Percentiles rank a stretch among this genome's conserved stretches.
Conservation (phyloP, 2,797 vertebrate genomes). For the Calcarius lapponicus region DNA sequence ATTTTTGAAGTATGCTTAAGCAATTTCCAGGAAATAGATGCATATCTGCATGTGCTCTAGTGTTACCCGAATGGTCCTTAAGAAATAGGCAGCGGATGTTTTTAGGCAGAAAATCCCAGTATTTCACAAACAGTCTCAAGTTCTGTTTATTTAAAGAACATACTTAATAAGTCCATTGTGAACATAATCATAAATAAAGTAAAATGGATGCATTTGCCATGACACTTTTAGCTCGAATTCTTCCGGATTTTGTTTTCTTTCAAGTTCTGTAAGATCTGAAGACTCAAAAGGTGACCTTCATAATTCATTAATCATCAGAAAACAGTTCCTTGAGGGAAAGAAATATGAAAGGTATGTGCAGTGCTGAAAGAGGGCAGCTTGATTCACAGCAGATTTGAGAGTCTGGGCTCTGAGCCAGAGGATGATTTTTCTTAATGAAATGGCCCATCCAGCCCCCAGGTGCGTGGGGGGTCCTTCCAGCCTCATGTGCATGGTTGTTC, state of each 20-base stretch:
- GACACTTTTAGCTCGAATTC: neutral
- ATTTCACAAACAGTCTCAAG: conserved; percentile 33
- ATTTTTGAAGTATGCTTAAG: neutral
- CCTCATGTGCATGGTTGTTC: accelerated
- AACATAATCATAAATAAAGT: conserved; percentile 39
- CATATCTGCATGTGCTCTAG: neutral
- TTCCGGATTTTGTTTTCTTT: neutral
- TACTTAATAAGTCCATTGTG: neutral
- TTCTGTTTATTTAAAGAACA: conserved; percentile 17
- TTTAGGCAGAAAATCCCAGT: neutral
- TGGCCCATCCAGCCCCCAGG: neutral
- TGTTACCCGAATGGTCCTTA: neutral
- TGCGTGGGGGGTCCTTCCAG: neutral
- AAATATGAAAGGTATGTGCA: conserved; percentile 40
- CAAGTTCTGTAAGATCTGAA: neutral
- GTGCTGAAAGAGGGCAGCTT: neutral
- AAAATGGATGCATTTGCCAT: conserved; percentile 4
- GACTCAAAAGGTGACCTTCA: conserved; percentile 34
- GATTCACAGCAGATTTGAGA: conserved; percentile 1
- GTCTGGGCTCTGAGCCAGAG: neutral
- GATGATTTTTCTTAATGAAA: neutral
- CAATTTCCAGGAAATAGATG: conserved; percentile 16
- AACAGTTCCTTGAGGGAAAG: conserved; percentile 27
- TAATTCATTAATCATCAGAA: conserved; percentile 48
- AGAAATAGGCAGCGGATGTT: conserved; percentile 27